These are phyloP conservation scores for Phataginus tricuspis DNA, from an alignment of 2,797 vertebrate species.

Conservation along the genomic window DNA sequence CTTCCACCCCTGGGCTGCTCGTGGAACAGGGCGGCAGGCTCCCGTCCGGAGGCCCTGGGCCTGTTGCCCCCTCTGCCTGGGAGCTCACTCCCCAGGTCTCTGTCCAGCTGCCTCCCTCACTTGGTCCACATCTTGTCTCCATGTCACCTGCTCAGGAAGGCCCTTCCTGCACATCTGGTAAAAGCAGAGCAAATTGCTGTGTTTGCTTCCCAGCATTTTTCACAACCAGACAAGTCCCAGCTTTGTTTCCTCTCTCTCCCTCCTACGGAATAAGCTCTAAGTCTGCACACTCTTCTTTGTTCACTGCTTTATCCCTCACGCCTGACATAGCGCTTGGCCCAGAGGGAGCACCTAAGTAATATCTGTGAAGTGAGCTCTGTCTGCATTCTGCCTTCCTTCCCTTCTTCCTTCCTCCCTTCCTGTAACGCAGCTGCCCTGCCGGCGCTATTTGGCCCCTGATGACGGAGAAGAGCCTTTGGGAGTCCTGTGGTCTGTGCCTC, in stretches of 20 bases:
- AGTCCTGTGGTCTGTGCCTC: background rate
- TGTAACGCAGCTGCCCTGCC: background rate
- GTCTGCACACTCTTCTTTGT: too few relatives aligned
- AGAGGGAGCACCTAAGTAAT: background rate
- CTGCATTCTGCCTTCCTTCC: background rate
- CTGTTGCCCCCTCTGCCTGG: background rate
- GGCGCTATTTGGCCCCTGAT: background rate
- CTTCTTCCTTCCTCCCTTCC: background rate
- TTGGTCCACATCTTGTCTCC: background rate
- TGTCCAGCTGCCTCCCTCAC: background rate
- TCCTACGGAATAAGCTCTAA: background rate
- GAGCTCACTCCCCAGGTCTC: background rate
- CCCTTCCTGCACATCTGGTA: background rate
- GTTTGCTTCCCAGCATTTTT: background rate
- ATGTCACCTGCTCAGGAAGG: background rate
- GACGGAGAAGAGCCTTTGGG: background rate
- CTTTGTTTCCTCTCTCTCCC: background rate
- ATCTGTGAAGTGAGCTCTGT: background rate
- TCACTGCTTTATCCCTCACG: accelerated
- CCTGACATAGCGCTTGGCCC: background rate
- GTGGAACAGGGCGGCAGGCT: background rate
- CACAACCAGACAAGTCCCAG: background rate
- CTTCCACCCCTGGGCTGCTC: background rate
- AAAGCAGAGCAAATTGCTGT: background rate
- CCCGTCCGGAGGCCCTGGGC: background rate